Evolutionary conservation across 2,113 vertebrate genomes (phyloP).

Genomic region (Todiramphus chloris): DNA sequence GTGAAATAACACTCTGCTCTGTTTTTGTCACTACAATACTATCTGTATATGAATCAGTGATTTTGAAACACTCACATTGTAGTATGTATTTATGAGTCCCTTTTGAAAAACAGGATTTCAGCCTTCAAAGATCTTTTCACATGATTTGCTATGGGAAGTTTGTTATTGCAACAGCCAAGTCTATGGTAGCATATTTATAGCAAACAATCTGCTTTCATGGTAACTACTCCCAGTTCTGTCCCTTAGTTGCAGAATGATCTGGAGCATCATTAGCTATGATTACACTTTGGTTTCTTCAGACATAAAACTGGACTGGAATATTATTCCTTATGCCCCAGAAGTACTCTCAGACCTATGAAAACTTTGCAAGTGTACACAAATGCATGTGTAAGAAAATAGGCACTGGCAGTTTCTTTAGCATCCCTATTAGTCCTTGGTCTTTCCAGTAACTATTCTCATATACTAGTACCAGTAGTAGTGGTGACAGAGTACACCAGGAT

Average conservation of each 20-base stretch:
- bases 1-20: background rate
- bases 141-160: background rate
- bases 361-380: background rate
- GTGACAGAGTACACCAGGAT: background rate
- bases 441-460: background rate
- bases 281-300: background rate
- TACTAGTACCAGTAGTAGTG: background rate
- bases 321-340: background rate
- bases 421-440: background rate
- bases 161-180: background rate
- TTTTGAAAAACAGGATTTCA: background rate
- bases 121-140: background rate
- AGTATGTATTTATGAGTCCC: background rate
- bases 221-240: background rate
- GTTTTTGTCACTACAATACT: background rate
- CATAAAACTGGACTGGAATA: background rate
- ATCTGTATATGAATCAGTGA: background rate
- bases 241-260: background rate
- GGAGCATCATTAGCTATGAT: background rate
- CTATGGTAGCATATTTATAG: background rate
- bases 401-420: background rate
- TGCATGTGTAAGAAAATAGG: background rate
- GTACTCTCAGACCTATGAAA: background rate
- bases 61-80: background rate
- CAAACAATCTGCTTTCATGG: background rate